These are phyloP conservation scores for Urocolius indicus DNA, from an alignment of 2,113 vertebrate species.

Conservation along the genomic window DNA sequence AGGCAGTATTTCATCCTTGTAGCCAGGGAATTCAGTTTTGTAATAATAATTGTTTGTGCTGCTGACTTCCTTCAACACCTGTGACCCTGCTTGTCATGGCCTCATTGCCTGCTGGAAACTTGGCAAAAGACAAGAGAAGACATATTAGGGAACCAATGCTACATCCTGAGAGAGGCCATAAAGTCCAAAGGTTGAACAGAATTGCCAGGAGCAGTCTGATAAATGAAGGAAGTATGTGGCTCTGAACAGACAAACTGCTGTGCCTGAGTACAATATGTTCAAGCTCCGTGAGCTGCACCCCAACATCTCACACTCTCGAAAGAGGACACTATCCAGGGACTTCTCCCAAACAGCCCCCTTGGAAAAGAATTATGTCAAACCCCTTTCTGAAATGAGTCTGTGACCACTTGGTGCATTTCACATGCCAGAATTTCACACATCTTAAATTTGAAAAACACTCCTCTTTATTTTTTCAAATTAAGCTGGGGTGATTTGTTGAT, in stretches of 20 bases:
- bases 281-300: neutral
- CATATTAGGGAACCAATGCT: constrained; percentile 51
- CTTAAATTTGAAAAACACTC: neutral
- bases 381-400: neutral
- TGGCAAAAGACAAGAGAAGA: constrained; percentile 58
- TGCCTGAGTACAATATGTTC: neutral
- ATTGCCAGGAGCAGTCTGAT: constrained; percentile 63
- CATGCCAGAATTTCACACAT: constrained; percentile 18
- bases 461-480: neutral
- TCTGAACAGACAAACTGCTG: constrained; percentile 36
- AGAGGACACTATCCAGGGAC: neutral
- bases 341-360: neutral
- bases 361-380: neutral
- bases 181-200: constrained; percentile 65
- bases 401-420: neutral
- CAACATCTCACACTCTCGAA: neutral
- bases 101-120: constrained; percentile 54
- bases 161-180: constrained; percentile 59
- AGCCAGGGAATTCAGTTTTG: neutral
- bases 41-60: constrained; percentile 31
- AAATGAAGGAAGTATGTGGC: constrained; percentile 40
- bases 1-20: neutral
- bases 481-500: constrained; percentile 27
- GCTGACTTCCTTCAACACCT: constrained; percentile 55
- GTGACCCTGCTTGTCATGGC: constrained; percentile 25